A percentile compares a stretch with the other conserved stretches of the same genome.
Evolutionary conservation across 2,113 vertebrate species (phyloP).

Genomic region (Ahaetulla prasina): DNA sequence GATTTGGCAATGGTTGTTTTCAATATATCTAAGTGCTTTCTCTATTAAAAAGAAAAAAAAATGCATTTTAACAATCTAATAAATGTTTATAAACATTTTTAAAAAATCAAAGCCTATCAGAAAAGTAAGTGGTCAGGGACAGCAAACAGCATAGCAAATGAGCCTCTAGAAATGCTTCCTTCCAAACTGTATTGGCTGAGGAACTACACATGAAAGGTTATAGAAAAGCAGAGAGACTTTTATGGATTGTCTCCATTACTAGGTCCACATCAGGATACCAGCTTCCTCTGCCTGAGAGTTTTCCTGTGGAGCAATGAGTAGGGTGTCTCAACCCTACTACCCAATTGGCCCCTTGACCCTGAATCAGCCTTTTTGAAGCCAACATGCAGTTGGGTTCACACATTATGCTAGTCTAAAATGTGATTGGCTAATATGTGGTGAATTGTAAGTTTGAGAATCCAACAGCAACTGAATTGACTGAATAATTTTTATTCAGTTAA

Average conservation of each 20-base stretch:
- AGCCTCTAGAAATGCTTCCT: neutral
- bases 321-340: neutral
- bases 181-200: neutral
- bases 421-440: neutral
- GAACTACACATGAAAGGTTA: neutral
- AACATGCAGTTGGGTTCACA: neutral
- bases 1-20: neutral
- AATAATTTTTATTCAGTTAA: neutral
- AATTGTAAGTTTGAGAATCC: neutral
- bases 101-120: neutral
- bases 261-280: too few relatives aligned
- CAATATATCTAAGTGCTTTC: neutral
- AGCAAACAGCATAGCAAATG: neutral
- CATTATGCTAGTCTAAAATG: neutral
- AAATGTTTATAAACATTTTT: neutral
- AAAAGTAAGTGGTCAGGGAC: neutral
- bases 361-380: neutral
- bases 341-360: neutral
- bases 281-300: neutral
- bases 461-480: neutral
- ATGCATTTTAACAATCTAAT: neutral
- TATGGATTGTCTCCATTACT: neutral
- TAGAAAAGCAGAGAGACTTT: neutral
- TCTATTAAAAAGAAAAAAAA: neutral
- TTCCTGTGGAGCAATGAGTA: neutral